Evolutionary conservation across 2,888 invertebrate genomes (phyloP).

Genomic region (Papilio demoleus): DNA sequence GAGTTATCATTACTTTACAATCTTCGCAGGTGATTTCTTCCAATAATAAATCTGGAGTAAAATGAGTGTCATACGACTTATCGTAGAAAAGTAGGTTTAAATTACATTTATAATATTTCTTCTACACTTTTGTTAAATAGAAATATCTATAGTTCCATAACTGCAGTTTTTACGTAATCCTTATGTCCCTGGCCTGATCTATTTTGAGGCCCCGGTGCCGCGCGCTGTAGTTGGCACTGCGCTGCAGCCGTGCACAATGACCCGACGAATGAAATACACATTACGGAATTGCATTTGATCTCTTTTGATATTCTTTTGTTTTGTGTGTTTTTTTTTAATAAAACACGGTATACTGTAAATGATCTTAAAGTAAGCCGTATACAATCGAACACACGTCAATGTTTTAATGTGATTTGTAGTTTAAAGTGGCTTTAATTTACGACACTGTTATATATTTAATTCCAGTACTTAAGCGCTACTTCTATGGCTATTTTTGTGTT

Average conservation of each 20-base stretch:
- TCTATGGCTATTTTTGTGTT: no score
- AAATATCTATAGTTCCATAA: not conserved
- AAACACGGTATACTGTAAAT: not conserved
- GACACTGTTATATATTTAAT: no score
- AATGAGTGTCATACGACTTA: not conserved
- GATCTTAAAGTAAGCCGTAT: not conserved
- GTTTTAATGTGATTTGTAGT: no score
- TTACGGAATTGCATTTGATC: conserved; percentile 31
- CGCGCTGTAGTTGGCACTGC: conserved; percentile 7
- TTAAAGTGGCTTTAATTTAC: no score
- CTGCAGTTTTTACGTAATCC: conserved; percentile 16
- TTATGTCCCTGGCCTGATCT: conserved; percentile 7
- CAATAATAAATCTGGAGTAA: not conserved
- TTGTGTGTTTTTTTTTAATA: not conserved
- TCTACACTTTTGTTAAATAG: not conserved
- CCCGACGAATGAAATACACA: conserved; percentile 26
- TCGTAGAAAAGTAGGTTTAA: not conserved
- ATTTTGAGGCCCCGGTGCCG: not conserved
- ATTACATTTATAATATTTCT: no score
- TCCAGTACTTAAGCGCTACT: no score
- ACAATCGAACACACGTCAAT: no score
- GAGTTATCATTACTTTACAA: conserved; percentile 19
- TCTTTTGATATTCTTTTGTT: not conserved
- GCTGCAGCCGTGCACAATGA: conserved; percentile 25
- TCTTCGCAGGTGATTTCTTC: not conserved